Base-by-base conservation (phyloP, 2,888 invertebrate genomes). In the Meteorus colon region DNA sequence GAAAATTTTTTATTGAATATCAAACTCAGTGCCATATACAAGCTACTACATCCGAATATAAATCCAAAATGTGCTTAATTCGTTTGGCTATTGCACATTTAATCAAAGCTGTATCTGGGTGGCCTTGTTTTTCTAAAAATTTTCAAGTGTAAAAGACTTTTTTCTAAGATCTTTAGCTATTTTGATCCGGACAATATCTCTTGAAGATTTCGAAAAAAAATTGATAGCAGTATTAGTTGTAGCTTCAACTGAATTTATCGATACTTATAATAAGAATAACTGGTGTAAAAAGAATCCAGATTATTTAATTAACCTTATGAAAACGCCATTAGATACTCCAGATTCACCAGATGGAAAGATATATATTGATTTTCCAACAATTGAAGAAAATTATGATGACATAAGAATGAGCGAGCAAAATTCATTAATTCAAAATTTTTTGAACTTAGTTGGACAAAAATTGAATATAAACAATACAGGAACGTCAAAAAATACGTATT, bases 31-130 rank as follows among this genome's bases (percentile, higher is more conserved):
- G n/a, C n/a, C n/a, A n/a, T n/a, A n/a, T n/a, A n/a, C n/a, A n/a
- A n/a, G n/a, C n/a, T n/a, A n/a, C n/a, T n/a, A n/a, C n/a, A n/a
- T n/a, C n/a, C n/a, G n/a, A n/a, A n/a, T n/a, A n/a, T n/a, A n/a
- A n/a, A n/a, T n/a, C n/a, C n/a, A n/a, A n/a, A n/a, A n/a, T n/a
- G n/a, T n/a, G n/a, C n/a, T n/a, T n/a, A n/a, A n/a, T n/a, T n/a
- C n/a, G n/a, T n/a, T n/a, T n/a, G n/a, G n/a, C n/a, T n/a, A n/a
- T 84, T n/a, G 82, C 82, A 0, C 84, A 84, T 70, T 63, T 84
- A 10, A 81, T 84, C 0, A 81, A 81, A 41, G 37, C 78, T 5
- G 78, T 84, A 8, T 66, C 75, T 8, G 55, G 76, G 6, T 81
- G 80, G 79, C 59, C 24, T 8, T 78, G 79, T 66, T 81, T 82